These are phyloP conservation scores for Idaea dimidiata DNA, from an alignment of 2,888 invertebrate species.

Conservation along the genomic window DNA sequence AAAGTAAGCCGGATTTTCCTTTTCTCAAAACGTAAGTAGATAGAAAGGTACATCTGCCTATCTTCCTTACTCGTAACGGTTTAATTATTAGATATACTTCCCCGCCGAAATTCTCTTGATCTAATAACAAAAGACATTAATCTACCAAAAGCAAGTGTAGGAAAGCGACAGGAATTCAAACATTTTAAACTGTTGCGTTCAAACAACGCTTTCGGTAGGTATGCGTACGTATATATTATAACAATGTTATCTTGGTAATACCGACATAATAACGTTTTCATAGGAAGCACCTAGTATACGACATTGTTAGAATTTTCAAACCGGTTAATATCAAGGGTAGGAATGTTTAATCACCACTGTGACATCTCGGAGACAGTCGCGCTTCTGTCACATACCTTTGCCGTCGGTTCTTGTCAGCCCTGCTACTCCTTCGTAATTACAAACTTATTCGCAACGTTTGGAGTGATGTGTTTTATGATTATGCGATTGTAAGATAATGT, in stretches of 20 bases:
- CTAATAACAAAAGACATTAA: conserved; percentile 4
- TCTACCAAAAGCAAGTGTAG: conserved; percentile 9
- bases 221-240: conserved; percentile 11
- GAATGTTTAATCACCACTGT: conserved; percentile 73
- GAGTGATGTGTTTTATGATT: conserved; percentile 1
- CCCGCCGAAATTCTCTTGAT: not conserved
- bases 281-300: conserved; percentile 52
- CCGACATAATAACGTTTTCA: conserved; percentile 40
- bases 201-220: not conserved
- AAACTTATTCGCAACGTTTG: not conserved
- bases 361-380: conserved; percentile 49
- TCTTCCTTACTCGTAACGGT: too few relatives aligned
- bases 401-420: conserved; percentile 28
- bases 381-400: conserved; percentile 27
- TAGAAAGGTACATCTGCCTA: too few relatives aligned
- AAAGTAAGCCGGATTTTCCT: too few relatives aligned
- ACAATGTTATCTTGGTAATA: conserved; percentile 7
- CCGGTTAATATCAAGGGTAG: conserved; percentile 66
- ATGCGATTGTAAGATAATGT: not conserved
- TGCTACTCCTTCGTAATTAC: conserved; percentile 3
- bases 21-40: too few relatives aligned
- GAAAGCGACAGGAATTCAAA: not conserved
- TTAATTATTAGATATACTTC: too few relatives aligned
- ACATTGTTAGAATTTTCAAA: conserved; percentile 73
- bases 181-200: not conserved